Evolutionary conservation across 1,140 invertebrate species (phyloP).

Genomic region (Asobara japonica): DNA sequence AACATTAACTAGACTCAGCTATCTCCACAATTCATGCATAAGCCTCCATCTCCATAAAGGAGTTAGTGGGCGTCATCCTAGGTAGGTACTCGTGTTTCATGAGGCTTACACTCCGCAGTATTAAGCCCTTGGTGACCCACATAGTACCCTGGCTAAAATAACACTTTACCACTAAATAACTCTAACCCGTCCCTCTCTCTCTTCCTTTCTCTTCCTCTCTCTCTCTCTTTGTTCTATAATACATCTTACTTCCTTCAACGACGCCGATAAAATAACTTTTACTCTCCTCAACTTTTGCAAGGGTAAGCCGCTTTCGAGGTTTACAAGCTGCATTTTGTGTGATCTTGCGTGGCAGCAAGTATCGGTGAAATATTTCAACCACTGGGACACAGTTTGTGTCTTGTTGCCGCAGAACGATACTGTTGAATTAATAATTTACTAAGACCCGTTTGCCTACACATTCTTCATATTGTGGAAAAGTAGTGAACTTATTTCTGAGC

Average conservation of each 20-base stretch:
- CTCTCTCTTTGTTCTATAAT: slow-evolving; percentile 10
- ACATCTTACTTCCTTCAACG: not conserved
- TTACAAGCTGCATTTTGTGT: not conserved
- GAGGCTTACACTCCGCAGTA: slow-evolving; percentile 46
- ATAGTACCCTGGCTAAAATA: slow-evolving; percentile 46
- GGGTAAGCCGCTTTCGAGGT: not conserved
- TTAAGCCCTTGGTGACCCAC: slow-evolving; percentile 55
- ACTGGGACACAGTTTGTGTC: too few relatives aligned
- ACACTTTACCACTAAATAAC: slow-evolving; percentile 40
- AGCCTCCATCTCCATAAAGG: slow-evolving; percentile 60
- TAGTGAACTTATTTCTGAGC: too few relatives aligned
- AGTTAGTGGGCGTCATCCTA: slow-evolving; percentile 52
- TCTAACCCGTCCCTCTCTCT: not conserved
- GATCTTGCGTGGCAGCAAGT: not conserved
- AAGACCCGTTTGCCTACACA: not conserved
- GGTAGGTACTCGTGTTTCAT: slow-evolving; percentile 56
- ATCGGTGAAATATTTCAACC: not conserved
- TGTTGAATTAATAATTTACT: too few relatives aligned
- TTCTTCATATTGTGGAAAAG: too few relatives aligned
- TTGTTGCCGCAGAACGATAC: too few relatives aligned
- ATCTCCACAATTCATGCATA: slow-evolving; percentile 57
- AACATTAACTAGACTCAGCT: not conserved
- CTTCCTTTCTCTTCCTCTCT: not conserved
- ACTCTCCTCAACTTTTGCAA: not conserved
- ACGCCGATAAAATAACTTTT: not conserved